These are phyloP conservation scores for Chymomyza fuscimana DNA, from an alignment of 2,888 invertebrate species.

Conservation along the genomic window DNA sequence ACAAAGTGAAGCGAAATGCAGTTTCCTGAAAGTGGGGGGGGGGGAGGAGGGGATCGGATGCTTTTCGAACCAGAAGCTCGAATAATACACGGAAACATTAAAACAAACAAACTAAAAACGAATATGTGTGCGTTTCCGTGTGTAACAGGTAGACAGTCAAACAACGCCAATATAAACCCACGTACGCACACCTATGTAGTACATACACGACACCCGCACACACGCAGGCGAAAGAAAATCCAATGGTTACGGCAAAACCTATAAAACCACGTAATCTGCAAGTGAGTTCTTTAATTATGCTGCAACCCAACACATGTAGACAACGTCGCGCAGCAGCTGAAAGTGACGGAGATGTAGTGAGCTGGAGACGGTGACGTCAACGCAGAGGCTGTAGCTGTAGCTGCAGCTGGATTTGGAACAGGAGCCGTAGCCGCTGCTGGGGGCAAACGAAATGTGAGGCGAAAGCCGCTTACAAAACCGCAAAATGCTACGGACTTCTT, in stretches of 20 bases:
- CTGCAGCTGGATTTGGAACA: constrained; percentile 3
- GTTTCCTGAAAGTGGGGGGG: not conserved
- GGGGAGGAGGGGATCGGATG: not conserved
- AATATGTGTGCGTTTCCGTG: not conserved
- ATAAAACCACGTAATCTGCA: constrained; percentile 72
- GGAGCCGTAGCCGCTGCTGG: not conserved
- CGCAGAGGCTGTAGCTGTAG: constrained; percentile 1
- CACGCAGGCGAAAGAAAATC: constrained; percentile 12
- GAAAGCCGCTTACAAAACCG: constrained; percentile 73
- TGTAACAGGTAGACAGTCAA: not conserved
- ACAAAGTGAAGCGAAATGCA: constrained; percentile 25
- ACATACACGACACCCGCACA: not conserved
- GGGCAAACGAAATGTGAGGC: constrained; percentile 65
- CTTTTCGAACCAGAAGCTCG: not conserved
- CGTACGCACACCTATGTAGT: not conserved
- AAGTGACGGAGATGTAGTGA: constrained; percentile 25
- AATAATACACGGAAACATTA: not conserved
- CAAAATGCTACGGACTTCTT: constrained; percentile 74
- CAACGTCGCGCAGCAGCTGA: constrained; percentile 48
- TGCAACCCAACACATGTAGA: constrained; percentile 60
- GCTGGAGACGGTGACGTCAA: not conserved
- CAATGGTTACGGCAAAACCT: constrained; percentile 46
- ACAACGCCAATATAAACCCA: not conserved
- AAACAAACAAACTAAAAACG: constrained; percentile 5
- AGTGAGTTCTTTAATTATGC: constrained; percentile 75